These are phyloP conservation scores for Callosobruchus maculatus DNA, from an alignment of 2,888 invertebrate genomes.

Conservation along the genomic window DNA sequence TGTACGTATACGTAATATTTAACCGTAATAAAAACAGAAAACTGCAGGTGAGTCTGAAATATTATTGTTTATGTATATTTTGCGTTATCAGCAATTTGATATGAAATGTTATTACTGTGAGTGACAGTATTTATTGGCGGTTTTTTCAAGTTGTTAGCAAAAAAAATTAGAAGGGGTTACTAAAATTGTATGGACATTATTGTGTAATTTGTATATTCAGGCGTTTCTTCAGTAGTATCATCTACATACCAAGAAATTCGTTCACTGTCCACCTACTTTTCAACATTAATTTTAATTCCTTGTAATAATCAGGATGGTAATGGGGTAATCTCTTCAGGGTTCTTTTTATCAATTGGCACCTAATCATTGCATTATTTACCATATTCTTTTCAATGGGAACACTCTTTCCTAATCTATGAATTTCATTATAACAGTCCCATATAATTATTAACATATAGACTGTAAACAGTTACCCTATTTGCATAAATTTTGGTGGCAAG, in stretches of 20 bases:
- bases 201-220: conserved; percentile 4
- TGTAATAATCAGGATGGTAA: too few species aligned
- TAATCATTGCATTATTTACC: background rate
- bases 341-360: background rate
- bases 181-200: background rate
- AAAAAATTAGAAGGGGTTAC: conserved; percentile 6
- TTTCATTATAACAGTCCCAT: background rate
- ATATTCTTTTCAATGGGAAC: background rate
- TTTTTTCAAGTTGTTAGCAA: conserved; percentile 19
- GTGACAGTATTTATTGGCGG: conserved; percentile 18
- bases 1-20: conserved; percentile 29
- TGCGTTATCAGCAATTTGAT: conserved; percentile 19
- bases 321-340: background rate
- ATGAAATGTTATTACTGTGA: conserved; percentile 3
- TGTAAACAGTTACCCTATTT: background rate
- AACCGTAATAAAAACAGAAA: conserved; percentile 28
- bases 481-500: background rate
- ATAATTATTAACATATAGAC: background rate
- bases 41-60: conserved; percentile 32
- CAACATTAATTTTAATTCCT: background rate
- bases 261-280: background rate
- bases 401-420: background rate
- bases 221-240: background rate
- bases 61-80: conserved; percentile 15
- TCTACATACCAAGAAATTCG: background rate